Percentiles rank a stretch among this genome's conserved stretches.
phyloP scores from a whole-genome alignment of 2,888 invertebrate species.

The Cabera pusaria region DNA sequence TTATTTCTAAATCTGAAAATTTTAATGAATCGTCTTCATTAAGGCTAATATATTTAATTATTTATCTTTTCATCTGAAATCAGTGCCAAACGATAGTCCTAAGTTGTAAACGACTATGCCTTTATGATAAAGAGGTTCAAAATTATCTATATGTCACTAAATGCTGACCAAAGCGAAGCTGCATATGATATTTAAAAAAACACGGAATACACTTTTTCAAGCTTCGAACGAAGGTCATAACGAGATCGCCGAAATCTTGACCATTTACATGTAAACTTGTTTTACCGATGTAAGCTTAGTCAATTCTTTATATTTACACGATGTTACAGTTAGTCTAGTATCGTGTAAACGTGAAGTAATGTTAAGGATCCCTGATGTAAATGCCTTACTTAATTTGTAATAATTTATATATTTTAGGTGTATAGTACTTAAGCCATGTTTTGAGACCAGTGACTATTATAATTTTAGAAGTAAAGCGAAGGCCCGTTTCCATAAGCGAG shows the following conservation, averaged over 20 bases:
- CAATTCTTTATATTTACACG: constrained; percentile 79
- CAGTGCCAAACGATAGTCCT: constrained; percentile 79
- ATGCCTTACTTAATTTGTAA: constrained; percentile 84
- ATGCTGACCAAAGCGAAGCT: constrained; percentile 71
- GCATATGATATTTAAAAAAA: constrained; percentile 22
- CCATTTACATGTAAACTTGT: constrained; percentile 77
- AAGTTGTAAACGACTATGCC: constrained; percentile 76
- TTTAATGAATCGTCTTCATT: constrained; percentile 57
- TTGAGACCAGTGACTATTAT: constrained; percentile 83
- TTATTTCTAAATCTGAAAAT: constrained; percentile 62
- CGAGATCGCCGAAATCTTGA: constrained; percentile 82
- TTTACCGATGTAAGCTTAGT: constrained; percentile 82
- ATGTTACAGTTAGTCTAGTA: constrained; percentile 70
- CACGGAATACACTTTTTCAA: constrained; percentile 39
- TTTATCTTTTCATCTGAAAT: constrained; percentile 65
- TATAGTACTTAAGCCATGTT: constrained; percentile 84
- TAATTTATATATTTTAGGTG: constrained; percentile 84
- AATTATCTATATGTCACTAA: constrained; percentile 58
- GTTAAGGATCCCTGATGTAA: constrained; percentile 80
- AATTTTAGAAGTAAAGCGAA: constrained; percentile 75
- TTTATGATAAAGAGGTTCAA: constrained; percentile 68
- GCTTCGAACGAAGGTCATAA: constrained; percentile 69
- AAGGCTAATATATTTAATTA: constrained; percentile 63
- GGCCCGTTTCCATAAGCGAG: constrained; percentile 54
- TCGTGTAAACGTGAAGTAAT: constrained; percentile 77